Evolutionary conservation across 1,140 invertebrate genomes (phyloP).

Genomic region (Diachasmimorpha longicaudata): DNA sequence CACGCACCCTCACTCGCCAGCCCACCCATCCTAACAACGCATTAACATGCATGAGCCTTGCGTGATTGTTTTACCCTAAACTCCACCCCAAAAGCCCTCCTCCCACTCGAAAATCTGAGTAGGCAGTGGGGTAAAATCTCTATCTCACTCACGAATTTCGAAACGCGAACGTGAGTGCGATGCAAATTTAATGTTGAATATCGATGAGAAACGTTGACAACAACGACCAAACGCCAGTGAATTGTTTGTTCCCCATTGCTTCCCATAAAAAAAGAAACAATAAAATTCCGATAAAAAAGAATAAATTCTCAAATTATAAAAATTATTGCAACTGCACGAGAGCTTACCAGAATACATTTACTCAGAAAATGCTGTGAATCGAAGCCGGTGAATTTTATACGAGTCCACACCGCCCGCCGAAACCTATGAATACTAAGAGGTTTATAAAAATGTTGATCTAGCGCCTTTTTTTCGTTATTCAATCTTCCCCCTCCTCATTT

Average conservation of each 20-base stretch:
- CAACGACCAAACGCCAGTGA: background rate
- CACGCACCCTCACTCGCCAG: constrained; percentile 39
- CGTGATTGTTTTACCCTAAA: constrained; percentile 62
- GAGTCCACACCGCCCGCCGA: constrained; percentile 36
- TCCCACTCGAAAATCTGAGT: constrained; percentile 48
- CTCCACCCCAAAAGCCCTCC: constrained; percentile 29
- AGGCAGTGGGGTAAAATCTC: constrained; percentile 34
- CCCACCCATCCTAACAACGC: constrained; percentile 50
- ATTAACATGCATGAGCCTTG: constrained; percentile 64
- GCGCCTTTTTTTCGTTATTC: constrained; percentile 44
- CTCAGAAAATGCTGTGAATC: constrained; percentile 29
- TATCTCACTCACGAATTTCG: constrained; percentile 36
- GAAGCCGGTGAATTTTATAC: constrained; percentile 44
- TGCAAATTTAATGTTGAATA: constrained; percentile 59
- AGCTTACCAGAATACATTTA: constrained; percentile 11
- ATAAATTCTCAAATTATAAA: constrained; percentile 25
- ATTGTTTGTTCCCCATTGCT: background rate
- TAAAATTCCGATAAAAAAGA: constrained; percentile 25
- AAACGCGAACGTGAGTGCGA: constrained; percentile 42
- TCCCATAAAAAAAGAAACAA: constrained; percentile 6
- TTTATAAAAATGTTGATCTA: constrained; percentile 64
- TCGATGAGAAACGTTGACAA: constrained; percentile 32
- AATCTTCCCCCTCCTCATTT: constrained; percentile 17
- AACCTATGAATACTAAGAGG: constrained; percentile 61
- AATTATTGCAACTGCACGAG: constrained; percentile 39